phyloP scores from a whole-genome alignment of 53 echinoderm and acorn worm genomes.

The Astropecten irregularis region DNA sequence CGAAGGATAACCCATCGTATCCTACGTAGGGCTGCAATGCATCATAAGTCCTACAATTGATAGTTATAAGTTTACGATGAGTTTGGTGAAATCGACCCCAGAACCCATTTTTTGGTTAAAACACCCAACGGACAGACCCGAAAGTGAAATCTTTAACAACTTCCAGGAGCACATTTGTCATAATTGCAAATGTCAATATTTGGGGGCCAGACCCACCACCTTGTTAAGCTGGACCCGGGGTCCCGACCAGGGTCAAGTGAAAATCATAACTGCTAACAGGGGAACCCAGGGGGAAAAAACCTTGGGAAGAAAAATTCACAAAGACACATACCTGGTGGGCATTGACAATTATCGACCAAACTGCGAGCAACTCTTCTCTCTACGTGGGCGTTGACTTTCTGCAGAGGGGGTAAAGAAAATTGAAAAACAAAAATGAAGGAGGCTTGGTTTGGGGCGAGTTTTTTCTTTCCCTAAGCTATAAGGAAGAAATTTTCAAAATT shows the following conservation, averaged over 20 bases:
- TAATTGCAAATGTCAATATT: conserved; percentile 46
- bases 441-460: too few relatives aligned
- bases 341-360: conserved; percentile 25
- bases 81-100: too few relatives aligned
- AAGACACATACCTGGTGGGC: conserved; percentile 40
- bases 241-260: conserved; percentile 20
- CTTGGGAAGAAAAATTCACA: not conserved
- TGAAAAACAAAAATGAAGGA: too few relatives aligned
- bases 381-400: conserved; percentile 35
- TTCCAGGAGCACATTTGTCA: not conserved
- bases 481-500: too few relatives aligned
- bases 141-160: not conserved
- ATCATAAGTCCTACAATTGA: too few relatives aligned
- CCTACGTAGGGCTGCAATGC: too few relatives aligned
- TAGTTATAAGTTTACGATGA: too few relatives aligned
- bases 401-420: conserved; percentile 20
- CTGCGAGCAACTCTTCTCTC: conserved; percentile 41
- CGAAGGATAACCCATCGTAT: too few relatives aligned
- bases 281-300: too few relatives aligned
- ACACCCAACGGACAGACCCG: too few relatives aligned
- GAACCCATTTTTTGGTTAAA: too few relatives aligned
- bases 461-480: too few relatives aligned
- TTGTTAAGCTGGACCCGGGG: conserved; percentile 39
- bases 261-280: conserved; percentile 41
- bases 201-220: not conserved